Percentiles rank a stretch among this genome's conserved stretches.
These are phyloP conservation scores for Glossophaga mutica DNA, from an alignment of 2,797 vertebrate genomes.

Conservation along the genomic window DNA sequence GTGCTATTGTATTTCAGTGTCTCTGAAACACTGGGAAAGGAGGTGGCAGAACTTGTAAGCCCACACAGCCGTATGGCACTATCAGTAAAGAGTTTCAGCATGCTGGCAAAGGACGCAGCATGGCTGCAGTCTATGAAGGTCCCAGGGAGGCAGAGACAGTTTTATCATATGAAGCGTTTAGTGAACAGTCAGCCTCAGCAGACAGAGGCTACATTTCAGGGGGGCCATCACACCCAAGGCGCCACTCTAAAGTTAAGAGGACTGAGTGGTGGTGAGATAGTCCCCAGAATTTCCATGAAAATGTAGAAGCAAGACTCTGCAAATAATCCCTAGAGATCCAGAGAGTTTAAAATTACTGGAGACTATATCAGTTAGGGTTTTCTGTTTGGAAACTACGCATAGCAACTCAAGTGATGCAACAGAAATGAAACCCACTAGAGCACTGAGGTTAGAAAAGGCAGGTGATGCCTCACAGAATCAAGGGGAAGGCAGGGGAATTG, in stretches of 20 bases:
- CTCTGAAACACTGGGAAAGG: neutral
- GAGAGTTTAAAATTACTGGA: neutral
- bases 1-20: neutral
- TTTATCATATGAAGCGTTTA: neutral
- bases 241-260: neutral
- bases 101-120: neutral
- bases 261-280: neutral
- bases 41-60: neutral
- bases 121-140: neutral
- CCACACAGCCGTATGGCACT: no score
- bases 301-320: neutral
- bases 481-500: neutral
- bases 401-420: neutral
- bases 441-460: neutral
- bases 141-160: neutral
- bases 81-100: neutral
- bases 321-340: neutral
- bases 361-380: neutral
- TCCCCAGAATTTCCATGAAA: neutral
- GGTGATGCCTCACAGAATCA: neutral
- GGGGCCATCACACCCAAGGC: no score
- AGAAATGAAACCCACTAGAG: neutral
- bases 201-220: no score
- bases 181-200: neutral
- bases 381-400: neutral